Conservation (phyloP, 2,888 invertebrate species). For the Philhelius pedissequus region DNA sequence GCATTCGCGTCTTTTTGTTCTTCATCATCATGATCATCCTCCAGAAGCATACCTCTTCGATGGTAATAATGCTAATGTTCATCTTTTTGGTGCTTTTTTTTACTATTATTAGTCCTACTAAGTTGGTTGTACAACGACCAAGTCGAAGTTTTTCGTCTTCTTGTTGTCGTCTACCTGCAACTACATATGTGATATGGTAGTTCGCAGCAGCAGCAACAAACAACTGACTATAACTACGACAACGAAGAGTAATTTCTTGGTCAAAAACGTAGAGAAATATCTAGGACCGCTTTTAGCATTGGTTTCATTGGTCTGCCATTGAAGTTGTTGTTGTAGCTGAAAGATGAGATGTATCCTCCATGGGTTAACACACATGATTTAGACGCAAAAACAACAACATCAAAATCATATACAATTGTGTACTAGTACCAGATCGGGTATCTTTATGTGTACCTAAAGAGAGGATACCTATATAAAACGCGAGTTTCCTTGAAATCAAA, state of each 20-base stretch:
- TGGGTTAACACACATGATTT: slow-evolving; percentile 45
- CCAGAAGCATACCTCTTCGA: slow-evolving; percentile 26
- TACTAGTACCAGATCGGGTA: slow-evolving; percentile 41
- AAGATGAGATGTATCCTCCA: slow-evolving; percentile 17
- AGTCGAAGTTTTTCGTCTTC: slow-evolving; percentile 50
- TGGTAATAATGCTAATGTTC: slow-evolving; percentile 62
- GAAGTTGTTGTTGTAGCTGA: slow-evolving; percentile 10
- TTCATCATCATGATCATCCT: slow-evolving; percentile 68
- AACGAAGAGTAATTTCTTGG: slow-evolving; percentile 41
- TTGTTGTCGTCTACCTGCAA: slow-evolving; percentile 46
- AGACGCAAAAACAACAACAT: neutral
- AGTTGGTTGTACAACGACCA: slow-evolving; percentile 14
- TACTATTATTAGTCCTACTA: neutral
- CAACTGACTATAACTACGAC: neutral
- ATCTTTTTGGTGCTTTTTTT: slow-evolving; percentile 25
- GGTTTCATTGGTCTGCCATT: slow-evolving; percentile 45
- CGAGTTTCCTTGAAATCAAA: slow-evolving; percentile 50
- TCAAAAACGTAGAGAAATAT: slow-evolving; percentile 34
- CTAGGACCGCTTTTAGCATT: slow-evolving; percentile 38
- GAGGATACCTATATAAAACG: slow-evolving; percentile 47
- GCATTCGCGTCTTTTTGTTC: slow-evolving; percentile 14
- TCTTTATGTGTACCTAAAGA: slow-evolving; percentile 8
- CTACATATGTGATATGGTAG: slow-evolving; percentile 37
- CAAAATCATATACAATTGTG: slow-evolving; percentile 35
- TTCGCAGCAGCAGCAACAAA: slow-evolving; percentile 1